Evolutionary conservation across 2,113 vertebrate genomes (phyloP), one percentile per base, ranked within the genome.

Genomic region (Salminus brasiliensis): DNA sequence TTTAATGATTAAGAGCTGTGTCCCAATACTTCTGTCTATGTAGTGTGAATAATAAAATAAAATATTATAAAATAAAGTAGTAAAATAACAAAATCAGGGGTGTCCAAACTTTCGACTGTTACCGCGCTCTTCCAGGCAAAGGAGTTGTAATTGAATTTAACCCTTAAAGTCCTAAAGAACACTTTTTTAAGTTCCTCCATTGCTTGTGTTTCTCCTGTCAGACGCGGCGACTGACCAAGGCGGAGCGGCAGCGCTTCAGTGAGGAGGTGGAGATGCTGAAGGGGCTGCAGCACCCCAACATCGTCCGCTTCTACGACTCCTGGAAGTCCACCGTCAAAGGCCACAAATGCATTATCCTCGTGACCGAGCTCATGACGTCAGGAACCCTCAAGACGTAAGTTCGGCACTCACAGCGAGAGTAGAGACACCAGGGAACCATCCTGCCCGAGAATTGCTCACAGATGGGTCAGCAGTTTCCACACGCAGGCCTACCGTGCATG

Each of bases 201-300:
- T 41, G 10, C 39, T 41, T 49, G 6, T 57, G 23, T 66, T 41
- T 52, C 12, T 32, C 29, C 10, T 9, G 29, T 5, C 89, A 99
- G 97, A 98, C 95, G 0, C 92, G 95, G 49, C 94, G 96, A 60
- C 92, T 99, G 71, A 95, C 91, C 0, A 94, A 93, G 83, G 87
- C 88, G 0, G 97, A 98, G 88, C 89, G 96, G 27, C 97, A 97
- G 90, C 89, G 96, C 1, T 97, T 98, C 92, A 94, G 89, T 0
- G 97, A 97, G 90, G 97, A 98, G 87, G 96, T 97, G 88, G 96
- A 97, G 88, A 98, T 99, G 95, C 92, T 98, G 83, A 98, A 99
- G 83, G 94, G 90, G 5, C 92, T 98, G 72, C 96, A 98, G 89
- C 97, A 98, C 73, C 97, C 97, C 11, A 98, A 99, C 92, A 99